Percentiles rank a stretch among this genome's conserved stretches.
Evolutionary conservation across 2,888 invertebrate genomes (phyloP).

Genomic region (Hirtodrosophila trivittata): DNA sequence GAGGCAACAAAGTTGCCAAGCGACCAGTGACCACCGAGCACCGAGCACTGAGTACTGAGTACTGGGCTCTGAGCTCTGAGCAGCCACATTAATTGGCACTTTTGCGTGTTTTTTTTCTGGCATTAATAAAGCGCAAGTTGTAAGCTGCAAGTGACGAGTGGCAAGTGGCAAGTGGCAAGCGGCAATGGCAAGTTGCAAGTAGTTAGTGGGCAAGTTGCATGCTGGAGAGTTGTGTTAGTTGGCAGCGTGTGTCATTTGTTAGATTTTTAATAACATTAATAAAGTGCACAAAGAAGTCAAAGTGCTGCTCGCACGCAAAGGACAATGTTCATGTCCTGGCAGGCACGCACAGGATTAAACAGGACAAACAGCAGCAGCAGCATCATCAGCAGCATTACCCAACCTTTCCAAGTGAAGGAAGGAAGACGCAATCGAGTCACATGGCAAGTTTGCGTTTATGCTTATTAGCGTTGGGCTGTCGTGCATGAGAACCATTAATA

Average conservation of each 20-base stretch:
- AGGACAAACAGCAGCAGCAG: not conserved
- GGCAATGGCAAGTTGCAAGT: not conserved
- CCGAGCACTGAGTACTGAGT: too few relatives aligned
- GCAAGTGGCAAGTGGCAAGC: constrained; percentile 1
- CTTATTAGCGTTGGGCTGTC: constrained; percentile 67
- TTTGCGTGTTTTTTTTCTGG: constrained; percentile 9
- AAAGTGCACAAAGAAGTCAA: constrained; percentile 78
- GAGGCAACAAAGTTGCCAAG: too few relatives aligned
- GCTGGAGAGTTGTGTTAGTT: not conserved
- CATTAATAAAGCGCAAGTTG: constrained; percentile 53
- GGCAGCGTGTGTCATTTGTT: constrained; percentile 66
- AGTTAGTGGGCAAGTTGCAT: constrained; percentile 16
- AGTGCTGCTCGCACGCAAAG: constrained; percentile 54
- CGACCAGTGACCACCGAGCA: too few relatives aligned
- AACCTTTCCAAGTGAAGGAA: constrained; percentile 25
- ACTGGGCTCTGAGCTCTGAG: not conserved
- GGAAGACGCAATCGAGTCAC: constrained; percentile 58
- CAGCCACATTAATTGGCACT: constrained; percentile 50
- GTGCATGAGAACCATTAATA: constrained; percentile 73
- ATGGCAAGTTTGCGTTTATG: constrained; percentile 70
- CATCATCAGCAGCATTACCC: not conserved
- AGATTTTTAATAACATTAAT: constrained; percentile 80
- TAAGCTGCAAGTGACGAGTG: constrained; percentile 10
- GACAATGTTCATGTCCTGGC: constrained; percentile 11
- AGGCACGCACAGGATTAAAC: not conserved